Evolutionary conservation across 1,140 invertebrate species (phyloP), one percentile per base, ranked within the genome.

Genomic region (Bombyx mori): DNA sequence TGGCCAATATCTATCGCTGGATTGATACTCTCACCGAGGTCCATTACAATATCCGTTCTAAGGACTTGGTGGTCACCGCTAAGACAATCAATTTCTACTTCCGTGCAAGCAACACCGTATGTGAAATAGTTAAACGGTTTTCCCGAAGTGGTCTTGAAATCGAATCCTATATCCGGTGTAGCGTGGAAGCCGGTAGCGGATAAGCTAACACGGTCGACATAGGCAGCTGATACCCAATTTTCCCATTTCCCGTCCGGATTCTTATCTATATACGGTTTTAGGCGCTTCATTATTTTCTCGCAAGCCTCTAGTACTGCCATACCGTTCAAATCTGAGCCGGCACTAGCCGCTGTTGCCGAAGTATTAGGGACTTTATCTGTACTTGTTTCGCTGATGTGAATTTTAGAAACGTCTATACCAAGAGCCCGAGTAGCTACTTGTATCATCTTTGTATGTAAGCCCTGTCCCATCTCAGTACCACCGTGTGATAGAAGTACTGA

Each of bases 1-100:
- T 99, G 97, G 0, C 97, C 97, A 73, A 99, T 95, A 69, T 99
- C 97, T 68, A 99, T 97, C 0, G 97, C 96, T 35, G 97, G 97
- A 88, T 99, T 99, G 42, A 99, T 84, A 88, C 96, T 98, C 59
- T 95, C 92, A 18, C 91, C 91, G 54, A 98, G 89, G 88, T 99
- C 97, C 97, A 98, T 98, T 0, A 99, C 96, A 68, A 99, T 98
- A 71, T 99, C 95, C 3, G 94, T 95, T 75, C 93, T 90, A 50
- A 97, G 74, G 7, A 98, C 93, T 85, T 94, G 91, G 79, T 97
- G 95, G 75, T 97, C 95, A 49, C 95, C 96, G 43, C 95, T 97
- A 1, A 97, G 87, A 72, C 94, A 96, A 82, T 97, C 96, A 52
- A 97, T 92, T 91, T 97, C 95, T 8, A 97, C 95, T 82, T 95